These are phyloP conservation scores for Antheraea yamamai DNA, from an alignment of 2,888 invertebrate species.

Conservation along the genomic window DNA sequence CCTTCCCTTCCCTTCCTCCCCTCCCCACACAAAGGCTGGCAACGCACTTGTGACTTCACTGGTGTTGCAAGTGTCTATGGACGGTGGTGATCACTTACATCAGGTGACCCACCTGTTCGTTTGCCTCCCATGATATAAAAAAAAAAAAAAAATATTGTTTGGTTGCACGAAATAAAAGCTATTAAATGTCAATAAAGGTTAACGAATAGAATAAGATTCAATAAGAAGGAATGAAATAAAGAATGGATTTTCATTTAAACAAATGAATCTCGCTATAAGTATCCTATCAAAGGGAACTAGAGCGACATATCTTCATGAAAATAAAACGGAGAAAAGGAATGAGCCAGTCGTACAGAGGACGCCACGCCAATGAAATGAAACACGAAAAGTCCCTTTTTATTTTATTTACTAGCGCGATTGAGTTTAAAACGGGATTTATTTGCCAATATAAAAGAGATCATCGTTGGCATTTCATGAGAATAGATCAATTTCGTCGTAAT, in stretches of 20 bases:
- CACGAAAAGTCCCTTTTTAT: conserved; percentile 64
- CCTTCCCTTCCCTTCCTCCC: too few relatives aligned
- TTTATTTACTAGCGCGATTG: conserved; percentile 67
- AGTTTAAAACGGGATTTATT: conserved; percentile 74
- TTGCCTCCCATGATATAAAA: too few relatives aligned
- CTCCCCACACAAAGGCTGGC: too few relatives aligned
- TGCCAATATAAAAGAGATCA: conserved; percentile 62
- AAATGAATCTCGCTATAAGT: conserved; percentile 33
- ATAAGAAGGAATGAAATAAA: conserved; percentile 26
- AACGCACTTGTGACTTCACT: too few relatives aligned
- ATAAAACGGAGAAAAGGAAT: conserved; percentile 58
- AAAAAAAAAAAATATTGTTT: too few relatives aligned
- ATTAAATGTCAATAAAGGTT: neutral
- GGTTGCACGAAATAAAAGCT: neutral
- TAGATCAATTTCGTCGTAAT: conserved; percentile 16
- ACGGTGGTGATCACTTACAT: too few relatives aligned
- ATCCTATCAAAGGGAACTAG: conserved; percentile 46
- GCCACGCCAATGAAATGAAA: conserved; percentile 56
- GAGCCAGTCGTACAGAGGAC: conserved; percentile 54
- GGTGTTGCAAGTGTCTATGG: too few relatives aligned
- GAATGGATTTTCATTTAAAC: conserved; percentile 42
- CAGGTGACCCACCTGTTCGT: too few relatives aligned
- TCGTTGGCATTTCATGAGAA: conserved; percentile 42
- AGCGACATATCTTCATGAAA: conserved; percentile 74
- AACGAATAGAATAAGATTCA: neutral